A percentile compares a stretch with the other conserved stretches of the same genome.
These are phyloP conservation scores for Lacerta bilineata DNA, from an alignment of 2,797 vertebrate species.

Conservation along the genomic window DNA sequence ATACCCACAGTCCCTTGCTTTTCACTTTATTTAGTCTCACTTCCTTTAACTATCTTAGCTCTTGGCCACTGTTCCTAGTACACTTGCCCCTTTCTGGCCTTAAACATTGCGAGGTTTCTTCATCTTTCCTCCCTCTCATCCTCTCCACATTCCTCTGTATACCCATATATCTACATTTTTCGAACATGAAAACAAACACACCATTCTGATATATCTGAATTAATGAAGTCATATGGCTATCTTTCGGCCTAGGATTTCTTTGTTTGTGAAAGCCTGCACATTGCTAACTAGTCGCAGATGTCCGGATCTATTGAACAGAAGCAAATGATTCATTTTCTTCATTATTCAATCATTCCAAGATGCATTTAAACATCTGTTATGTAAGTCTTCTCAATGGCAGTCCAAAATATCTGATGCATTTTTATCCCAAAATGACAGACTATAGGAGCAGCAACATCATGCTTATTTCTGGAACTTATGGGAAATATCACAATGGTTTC, in stretches of 20 bases:
- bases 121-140: neutral
- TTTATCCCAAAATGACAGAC: neutral
- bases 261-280: conserved; percentile 17
- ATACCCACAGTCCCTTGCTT: too few species aligned
- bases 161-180: neutral
- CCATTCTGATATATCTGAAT: conserved; percentile 18
- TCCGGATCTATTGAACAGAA: conserved; percentile 22
- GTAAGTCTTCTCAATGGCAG: conserved; percentile 1
- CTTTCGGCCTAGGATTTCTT: conserved; percentile 16
- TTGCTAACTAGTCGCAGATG: conserved; percentile 22
- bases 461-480: neutral
- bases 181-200: neutral
- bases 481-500: neutral
- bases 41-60: too few species aligned
- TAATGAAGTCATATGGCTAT: conserved; percentile 29
- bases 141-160: neutral
- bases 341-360: conserved; percentile 35
- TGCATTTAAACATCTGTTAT: conserved; percentile 28
- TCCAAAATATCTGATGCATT: conserved; percentile 19
- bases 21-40: too few species aligned
- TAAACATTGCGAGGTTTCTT: too few species aligned
- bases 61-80: too few species aligned
- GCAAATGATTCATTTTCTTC: conserved; percentile 35
- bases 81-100: too few species aligned
- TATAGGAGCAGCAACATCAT: neutral